These are phyloP conservation scores for Oscheius sp. DNA, from an alignment of 2,888 invertebrate species.

Conservation along the genomic window DNA sequence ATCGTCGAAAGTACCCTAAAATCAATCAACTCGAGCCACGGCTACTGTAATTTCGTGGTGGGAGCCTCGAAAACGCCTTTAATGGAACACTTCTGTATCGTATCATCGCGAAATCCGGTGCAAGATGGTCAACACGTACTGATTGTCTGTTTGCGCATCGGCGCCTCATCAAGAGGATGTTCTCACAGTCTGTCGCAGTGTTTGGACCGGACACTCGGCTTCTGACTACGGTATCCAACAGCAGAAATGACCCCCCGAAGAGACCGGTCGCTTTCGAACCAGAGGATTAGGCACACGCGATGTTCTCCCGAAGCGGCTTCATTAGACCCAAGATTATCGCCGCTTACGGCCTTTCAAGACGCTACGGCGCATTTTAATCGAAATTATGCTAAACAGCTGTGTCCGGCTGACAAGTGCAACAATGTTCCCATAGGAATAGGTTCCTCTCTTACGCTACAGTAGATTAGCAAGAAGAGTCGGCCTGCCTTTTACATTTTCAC, in stretches of 20 bases:
- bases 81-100: constrained; percentile 5
- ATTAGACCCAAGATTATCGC: constrained; percentile 34
- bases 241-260: background rate
- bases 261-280: background rate
- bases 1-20: no score
- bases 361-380: constrained; percentile 32
- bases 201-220: constrained; percentile 10
- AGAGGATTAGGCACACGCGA: constrained; percentile 8
- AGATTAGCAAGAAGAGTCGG: background rate
- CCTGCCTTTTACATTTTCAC: constrained; percentile 28
- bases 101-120: constrained; percentile 26
- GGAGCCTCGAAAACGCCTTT: no score
- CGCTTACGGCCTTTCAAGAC: constrained; percentile 13
- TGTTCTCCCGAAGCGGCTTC: constrained; percentile 23
- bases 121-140: constrained; percentile 22
- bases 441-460: background rate
- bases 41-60: no score
- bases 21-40: no score
- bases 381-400: constrained; percentile 36
- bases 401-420: constrained; percentile 25
- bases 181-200: constrained; percentile 32
- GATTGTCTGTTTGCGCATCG: constrained; percentile 28
- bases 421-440: constrained; percentile 11
- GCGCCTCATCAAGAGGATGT: constrained; percentile 35
- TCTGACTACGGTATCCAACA: background rate